Percentiles rank a stretch among this genome's conserved stretches.
These are phyloP conservation scores for Girardinichthys multiradiatus DNA, from an alignment of 2,113 vertebrate genomes.

Conservation along the genomic window DNA sequence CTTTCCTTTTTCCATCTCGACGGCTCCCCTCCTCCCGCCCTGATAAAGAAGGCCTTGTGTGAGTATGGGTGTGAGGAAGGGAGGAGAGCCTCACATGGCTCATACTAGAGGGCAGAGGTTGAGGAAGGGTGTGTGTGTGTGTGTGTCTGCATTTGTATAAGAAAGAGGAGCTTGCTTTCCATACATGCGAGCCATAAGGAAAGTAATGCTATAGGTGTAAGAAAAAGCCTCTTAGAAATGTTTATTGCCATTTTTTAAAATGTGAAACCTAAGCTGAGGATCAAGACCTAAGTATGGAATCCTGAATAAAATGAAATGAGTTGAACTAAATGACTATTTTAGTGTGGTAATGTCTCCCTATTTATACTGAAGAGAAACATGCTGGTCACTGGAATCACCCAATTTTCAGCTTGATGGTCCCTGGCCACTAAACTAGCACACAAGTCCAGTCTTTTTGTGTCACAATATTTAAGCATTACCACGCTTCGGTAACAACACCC, in stretches of 20 bases:
- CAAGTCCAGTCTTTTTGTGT: too few relatives aligned
- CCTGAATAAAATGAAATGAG: neutral
- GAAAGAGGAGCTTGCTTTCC: constrained; percentile 16
- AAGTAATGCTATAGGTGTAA: neutral
- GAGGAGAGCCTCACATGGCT: constrained; percentile 61
- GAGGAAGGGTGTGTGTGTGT: constrained; percentile 45
- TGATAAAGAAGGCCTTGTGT: constrained; percentile 73
- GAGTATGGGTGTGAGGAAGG: constrained; percentile 67
- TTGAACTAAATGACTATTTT: neutral
- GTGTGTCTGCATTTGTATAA: constrained; percentile 11
- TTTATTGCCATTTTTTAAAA: neutral
- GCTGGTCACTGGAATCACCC: neutral
- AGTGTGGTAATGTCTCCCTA: too few relatives aligned
- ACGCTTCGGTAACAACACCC: too few relatives aligned
- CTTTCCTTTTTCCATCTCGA: constrained; percentile 42
- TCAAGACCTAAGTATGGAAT: neutral
- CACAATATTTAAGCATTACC: too few relatives aligned
- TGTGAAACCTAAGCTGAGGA: neutral
- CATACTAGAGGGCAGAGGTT: constrained; percentile 61
- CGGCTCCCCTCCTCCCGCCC: constrained; percentile 52
- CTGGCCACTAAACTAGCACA: too few relatives aligned
- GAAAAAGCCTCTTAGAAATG: neutral
- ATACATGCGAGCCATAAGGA: constrained; percentile 5
- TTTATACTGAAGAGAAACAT: neutral
- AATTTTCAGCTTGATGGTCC: neutral